These are phyloP conservation scores for Dasypus novemcinctus DNA, from an alignment of 2,113 vertebrate genomes.

Conservation along the genomic window DNA sequence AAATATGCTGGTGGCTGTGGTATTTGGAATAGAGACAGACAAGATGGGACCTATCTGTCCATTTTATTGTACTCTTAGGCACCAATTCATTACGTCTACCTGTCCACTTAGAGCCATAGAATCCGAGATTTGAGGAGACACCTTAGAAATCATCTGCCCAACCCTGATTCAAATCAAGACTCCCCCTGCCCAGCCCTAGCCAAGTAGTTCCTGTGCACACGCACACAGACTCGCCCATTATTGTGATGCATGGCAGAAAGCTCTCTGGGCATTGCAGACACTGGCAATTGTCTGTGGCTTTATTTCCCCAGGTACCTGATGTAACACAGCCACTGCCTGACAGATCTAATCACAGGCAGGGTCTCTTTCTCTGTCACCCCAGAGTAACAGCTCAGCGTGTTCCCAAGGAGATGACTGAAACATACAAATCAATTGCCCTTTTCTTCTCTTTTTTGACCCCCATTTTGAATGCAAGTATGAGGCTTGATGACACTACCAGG, in stretches of 20 bases:
- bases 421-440: conserved; percentile 80
- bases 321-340: conserved; percentile 71
- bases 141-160: not conserved
- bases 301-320: conserved; percentile 72
- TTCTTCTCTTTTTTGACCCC: conserved; percentile 74
- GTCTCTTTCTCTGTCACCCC: conserved; percentile 73
- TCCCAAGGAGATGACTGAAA: conserved; percentile 77
- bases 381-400: conserved; percentile 76
- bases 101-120: not conserved
- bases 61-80: not conserved
- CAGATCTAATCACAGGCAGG: conserved; percentile 76
- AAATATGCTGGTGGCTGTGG: not conserved
- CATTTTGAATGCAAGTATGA: conserved; percentile 75
- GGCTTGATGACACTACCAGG: conserved; percentile 68
- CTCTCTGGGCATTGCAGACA: conserved; percentile 57
- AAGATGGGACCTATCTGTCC: not conserved
- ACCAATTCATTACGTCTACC: not conserved
- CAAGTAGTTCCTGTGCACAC: not conserved
- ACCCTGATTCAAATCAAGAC: conserved; percentile 43
- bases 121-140: not conserved
- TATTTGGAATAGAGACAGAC: not conserved
- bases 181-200: conserved; percentile 4
- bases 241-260: conserved; percentile 33
- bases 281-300: conserved; percentile 61
- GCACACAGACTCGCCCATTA: conserved; percentile 28